Percentiles rank a stretch among this genome's conserved stretches.
phyloP scores from a whole-genome alignment of 2,888 invertebrate genomes.

The Agriotes lineatus region DNA sequence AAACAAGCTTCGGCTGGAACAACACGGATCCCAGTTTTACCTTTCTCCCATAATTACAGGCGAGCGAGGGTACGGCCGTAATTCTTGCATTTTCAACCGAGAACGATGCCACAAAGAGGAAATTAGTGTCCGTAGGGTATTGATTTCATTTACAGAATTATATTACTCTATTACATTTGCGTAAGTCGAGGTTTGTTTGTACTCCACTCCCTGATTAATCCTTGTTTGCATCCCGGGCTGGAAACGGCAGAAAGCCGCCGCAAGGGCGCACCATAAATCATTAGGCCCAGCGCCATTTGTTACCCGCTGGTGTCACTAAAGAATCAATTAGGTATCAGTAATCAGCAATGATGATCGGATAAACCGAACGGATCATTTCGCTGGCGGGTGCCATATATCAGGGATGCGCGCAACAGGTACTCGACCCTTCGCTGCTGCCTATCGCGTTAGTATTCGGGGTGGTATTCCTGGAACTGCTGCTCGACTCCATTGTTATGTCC shows the following conservation, averaged over 20 bases:
- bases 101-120: conserved; percentile 17
- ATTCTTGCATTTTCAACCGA: neutral
- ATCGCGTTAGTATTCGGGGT: conserved; percentile 43
- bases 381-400: conserved; percentile 44
- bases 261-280: conserved; percentile 8
- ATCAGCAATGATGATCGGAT: conserved; percentile 42
- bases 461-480: conserved; percentile 48
- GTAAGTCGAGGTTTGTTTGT: conserved; percentile 31
- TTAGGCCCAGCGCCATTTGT: conserved; percentile 20
- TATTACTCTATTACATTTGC: conserved; percentile 32
- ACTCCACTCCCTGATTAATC: conserved; percentile 31
- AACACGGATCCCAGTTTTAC: too few relatives aligned
- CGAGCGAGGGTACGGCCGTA: neutral
- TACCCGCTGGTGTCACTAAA: conserved; percentile 31
- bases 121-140: conserved; percentile 18
- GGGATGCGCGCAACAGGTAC: conserved; percentile 50
- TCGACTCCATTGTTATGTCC: conserved; percentile 49
- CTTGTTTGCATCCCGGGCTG: neutral
- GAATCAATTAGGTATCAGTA: conserved; percentile 41
- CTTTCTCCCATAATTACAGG: neutral
- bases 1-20: too few relatives aligned
- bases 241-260: neutral
- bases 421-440: conserved; percentile 46
- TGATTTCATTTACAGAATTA: conserved; percentile 30
- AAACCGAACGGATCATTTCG: conserved; percentile 42